phyloP scores from a whole-genome alignment of 2,113 vertebrate genomes.

The Calypte anna region DNA sequence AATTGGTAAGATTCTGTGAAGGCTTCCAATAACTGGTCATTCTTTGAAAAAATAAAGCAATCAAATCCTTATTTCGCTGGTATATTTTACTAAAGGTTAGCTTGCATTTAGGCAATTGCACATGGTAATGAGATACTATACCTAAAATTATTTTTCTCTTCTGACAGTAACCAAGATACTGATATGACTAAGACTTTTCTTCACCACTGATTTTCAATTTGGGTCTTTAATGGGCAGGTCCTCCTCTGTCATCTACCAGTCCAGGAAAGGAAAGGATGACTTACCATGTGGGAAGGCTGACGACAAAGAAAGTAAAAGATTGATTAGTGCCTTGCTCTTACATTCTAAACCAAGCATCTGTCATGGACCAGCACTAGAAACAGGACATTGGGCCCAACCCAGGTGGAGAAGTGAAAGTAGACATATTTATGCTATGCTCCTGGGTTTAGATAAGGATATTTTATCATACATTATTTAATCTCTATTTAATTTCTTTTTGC shows the following conservation, averaged over 20 bases:
- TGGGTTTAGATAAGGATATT: not conserved
- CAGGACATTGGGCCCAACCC: not conserved
- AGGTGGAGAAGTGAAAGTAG: not conserved
- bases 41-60: not conserved
- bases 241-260: not conserved
- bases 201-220: not conserved
- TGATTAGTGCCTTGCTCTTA: not conserved
- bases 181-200: not conserved
- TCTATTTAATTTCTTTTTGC: conserved; percentile 13
- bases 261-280: not conserved
- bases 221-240: not conserved
- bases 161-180: not conserved
- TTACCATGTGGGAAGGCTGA: not conserved
- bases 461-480: not conserved
- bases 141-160: not conserved
- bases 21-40: not conserved
- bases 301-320: not conserved
- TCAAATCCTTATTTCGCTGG: not conserved
- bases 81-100: not conserved
- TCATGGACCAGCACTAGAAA: not conserved
- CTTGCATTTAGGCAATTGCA: not conserved
- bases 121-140: not conserved
- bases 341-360: not conserved
- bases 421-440: not conserved
- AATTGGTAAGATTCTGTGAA: not conserved